A percentile compares a stretch with the other conserved stretches of the same genome.
phyloP scores from a whole-genome alignment of 2,113 vertebrate species.

The Calonectris borealis region DNA sequence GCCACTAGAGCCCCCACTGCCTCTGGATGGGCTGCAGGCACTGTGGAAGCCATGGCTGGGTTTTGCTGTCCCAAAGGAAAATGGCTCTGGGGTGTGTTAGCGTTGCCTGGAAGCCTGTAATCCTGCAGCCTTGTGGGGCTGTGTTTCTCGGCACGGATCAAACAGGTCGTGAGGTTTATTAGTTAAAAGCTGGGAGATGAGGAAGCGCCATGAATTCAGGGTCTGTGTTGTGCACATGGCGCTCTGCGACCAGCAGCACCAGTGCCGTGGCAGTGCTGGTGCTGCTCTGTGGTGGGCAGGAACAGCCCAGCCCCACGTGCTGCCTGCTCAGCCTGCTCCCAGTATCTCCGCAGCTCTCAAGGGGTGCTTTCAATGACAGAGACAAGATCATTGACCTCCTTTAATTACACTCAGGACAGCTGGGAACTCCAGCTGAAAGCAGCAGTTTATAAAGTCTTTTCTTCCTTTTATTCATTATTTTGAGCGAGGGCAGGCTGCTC shows the following conservation, averaged over 20 bases:
- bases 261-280: accelerated
- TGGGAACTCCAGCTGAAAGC: background rate
- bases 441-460: background rate
- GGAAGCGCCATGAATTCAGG: accelerated
- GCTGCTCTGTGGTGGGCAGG: background rate
- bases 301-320: accelerated
- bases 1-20: background rate
- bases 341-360: background rate
- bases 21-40: background rate
- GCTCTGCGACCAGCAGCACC: background rate
- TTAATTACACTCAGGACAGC: accelerated
- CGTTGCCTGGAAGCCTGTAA: background rate
- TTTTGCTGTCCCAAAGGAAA: background rate
- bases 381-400: accelerated
- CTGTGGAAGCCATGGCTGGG: accelerated
- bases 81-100: accelerated
- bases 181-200: background rate
- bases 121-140: accelerated
- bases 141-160: accelerated
- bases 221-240: accelerated
- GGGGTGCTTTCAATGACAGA: accelerated
- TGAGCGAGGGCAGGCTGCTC: background rate
- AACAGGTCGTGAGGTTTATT: accelerated
- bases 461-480: background rate
- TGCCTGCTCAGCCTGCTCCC: background rate